These are phyloP conservation scores for Threskiornis aethiopicus DNA, from an alignment of 2,797 vertebrate genomes.

Conservation along the genomic window DNA sequence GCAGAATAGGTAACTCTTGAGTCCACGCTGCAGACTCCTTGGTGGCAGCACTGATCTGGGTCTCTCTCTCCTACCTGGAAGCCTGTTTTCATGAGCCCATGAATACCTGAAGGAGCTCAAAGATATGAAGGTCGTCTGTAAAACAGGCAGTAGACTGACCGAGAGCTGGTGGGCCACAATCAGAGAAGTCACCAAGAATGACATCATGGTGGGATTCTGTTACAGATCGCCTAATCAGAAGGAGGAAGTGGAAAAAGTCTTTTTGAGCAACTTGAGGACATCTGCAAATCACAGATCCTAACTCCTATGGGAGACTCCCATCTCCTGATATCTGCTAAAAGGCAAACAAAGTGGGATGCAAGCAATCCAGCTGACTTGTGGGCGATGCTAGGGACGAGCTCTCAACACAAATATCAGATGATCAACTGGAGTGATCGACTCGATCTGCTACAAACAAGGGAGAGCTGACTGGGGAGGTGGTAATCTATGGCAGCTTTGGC, in stretches of 20 bases:
- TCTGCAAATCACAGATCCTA: background rate
- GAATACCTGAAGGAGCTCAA: background rate
- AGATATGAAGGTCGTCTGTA: background rate
- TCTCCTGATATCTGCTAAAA: background rate
- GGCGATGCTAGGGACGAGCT: background rate
- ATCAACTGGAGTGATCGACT: background rate
- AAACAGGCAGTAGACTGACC: background rate
- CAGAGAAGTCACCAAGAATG: background rate
- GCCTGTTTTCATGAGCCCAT: background rate
- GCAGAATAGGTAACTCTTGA: background rate
- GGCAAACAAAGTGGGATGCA: background rate
- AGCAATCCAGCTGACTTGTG: background rate
- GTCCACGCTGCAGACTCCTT: background rate
- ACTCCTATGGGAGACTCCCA: background rate
- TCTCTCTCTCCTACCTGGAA: background rate
- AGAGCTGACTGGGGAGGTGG: background rate
- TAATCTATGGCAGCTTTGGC: background rate
- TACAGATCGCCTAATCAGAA: background rate
- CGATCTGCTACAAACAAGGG: background rate
- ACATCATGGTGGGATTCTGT: background rate
- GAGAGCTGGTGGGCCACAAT: background rate
- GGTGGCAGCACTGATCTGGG: background rate
- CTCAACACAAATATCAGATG: background rate
- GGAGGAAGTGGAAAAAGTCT: background rate
- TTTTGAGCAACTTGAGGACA: background rate